Evolutionary conservation across 2,888 invertebrate genomes (phyloP).

Genomic region (Drosophila hawaiiensis): DNA sequence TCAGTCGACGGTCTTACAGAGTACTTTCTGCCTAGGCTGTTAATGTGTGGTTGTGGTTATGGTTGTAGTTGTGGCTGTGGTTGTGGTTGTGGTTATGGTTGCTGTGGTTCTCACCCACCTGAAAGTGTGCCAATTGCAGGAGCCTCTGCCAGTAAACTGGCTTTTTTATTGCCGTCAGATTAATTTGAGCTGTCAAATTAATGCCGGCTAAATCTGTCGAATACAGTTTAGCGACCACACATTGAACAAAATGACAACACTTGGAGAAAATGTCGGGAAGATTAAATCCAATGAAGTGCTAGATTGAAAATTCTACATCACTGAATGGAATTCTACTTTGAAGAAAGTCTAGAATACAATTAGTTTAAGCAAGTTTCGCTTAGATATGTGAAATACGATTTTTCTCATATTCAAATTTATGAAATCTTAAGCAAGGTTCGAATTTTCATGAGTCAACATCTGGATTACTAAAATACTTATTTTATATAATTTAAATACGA

Average conservation of each 20-base stretch:
- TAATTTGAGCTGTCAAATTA: slow-evolving; percentile 44
- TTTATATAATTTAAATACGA: background rate
- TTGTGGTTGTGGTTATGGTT: background rate
- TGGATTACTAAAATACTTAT: background rate
- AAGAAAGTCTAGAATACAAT: background rate
- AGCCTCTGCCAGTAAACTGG: slow-evolving; percentile 3
- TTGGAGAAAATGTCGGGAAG: background rate
- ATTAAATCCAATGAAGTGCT: background rate
- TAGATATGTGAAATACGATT: background rate
- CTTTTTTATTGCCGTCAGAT: slow-evolving; percentile 13
- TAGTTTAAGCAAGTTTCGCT: background rate
- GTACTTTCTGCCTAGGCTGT: slow-evolving; percentile 49
- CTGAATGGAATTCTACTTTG: background rate
- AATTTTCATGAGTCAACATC: background rate
- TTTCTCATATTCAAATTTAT: background rate
- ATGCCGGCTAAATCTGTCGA: slow-evolving; percentile 25
- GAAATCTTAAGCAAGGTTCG: background rate
- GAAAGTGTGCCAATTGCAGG: slow-evolving; percentile 49
- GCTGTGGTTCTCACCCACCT: slow-evolving; percentile 33
- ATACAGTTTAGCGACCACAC: slow-evolving; percentile 40
- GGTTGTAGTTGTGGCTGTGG: slow-evolving; percentile 3
- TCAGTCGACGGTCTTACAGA: slow-evolving; percentile 40
- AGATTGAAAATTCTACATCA: background rate
- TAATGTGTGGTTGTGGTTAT: slow-evolving; percentile 1
- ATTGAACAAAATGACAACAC: background rate